phyloP scores from a whole-genome alignment of 2,113 vertebrate genomes.

The Rhipidura dahli region DNA sequence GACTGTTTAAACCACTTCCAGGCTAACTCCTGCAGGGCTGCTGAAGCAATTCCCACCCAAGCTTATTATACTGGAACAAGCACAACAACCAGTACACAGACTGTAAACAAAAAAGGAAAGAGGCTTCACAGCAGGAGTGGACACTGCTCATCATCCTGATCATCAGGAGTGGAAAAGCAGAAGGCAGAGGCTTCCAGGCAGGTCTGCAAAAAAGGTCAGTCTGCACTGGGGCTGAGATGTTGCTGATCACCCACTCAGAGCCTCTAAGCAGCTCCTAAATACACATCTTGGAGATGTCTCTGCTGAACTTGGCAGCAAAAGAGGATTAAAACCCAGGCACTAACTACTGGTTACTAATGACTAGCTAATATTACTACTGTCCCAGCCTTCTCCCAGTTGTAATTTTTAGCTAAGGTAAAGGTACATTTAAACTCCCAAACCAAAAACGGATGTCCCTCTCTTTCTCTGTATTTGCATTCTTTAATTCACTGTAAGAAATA shows the following conservation, averaged over 20 bases:
- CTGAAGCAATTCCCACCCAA: neutral
- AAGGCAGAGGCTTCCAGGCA: neutral
- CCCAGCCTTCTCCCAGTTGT: neutral
- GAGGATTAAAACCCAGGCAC: neutral
- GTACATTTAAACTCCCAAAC: neutral
- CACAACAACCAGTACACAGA: neutral
- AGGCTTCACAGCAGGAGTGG: neutral
- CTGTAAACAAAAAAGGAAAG: neutral
- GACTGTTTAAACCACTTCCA: neutral
- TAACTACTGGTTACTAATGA: neutral
- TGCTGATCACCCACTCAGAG: fast-evolving
- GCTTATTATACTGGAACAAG: neutral
- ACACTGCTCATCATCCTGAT: neutral
- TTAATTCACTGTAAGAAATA: neutral
- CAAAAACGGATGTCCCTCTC: neutral
- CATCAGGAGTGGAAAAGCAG: neutral
- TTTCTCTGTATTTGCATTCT: neutral
- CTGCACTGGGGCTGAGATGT: neutral
- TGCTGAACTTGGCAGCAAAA: neutral
- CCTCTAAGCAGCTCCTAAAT: neutral
- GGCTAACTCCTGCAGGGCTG: neutral
- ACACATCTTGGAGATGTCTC: neutral
- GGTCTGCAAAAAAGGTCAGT: neutral
- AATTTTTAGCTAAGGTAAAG: neutral
- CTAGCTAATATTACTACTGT: neutral